Conservation (phyloP, 1,140 invertebrate species). For the Stegodyphus dumicola region DNA sequence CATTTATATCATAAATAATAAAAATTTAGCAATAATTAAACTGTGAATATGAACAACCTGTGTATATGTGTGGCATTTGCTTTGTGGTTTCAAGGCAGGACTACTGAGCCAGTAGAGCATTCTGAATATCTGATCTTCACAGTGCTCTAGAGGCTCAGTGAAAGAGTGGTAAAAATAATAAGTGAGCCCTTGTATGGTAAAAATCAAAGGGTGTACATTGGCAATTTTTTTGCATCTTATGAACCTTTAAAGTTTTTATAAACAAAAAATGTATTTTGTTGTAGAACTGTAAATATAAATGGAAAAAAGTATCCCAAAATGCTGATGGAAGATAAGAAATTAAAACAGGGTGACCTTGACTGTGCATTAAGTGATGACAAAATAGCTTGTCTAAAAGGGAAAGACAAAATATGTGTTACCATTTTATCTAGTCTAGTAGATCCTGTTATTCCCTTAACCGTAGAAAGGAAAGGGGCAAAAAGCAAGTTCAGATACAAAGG, state of each 20-base stretch:
- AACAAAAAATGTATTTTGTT: conserved; percentile 8
- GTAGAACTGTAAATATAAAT: not conserved
- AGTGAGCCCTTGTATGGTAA: not conserved
- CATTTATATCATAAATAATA: too few species aligned
- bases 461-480: conserved; percentile 11
- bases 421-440: not conserved
- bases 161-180: not conserved
- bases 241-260: not conserved
- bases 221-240: not conserved
- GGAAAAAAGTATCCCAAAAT: not conserved
- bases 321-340: conserved; percentile 3
- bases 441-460: not conserved
- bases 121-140: too few species aligned
- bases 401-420: not conserved
- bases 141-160: too few species aligned
- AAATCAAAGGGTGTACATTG: not conserved
- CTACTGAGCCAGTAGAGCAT: too few species aligned
- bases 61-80: too few species aligned
- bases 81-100: too few species aligned
- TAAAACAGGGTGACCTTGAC: not conserved
- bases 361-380: not conserved
- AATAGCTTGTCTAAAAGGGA: not conserved
- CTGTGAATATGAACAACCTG: too few species aligned
- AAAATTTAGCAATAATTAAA: too few species aligned
- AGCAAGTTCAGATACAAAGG: not conserved